These are phyloP conservation scores for Epinephelus coioides DNA, from an alignment of 2,797 vertebrate species.

Conservation along the genomic window DNA sequence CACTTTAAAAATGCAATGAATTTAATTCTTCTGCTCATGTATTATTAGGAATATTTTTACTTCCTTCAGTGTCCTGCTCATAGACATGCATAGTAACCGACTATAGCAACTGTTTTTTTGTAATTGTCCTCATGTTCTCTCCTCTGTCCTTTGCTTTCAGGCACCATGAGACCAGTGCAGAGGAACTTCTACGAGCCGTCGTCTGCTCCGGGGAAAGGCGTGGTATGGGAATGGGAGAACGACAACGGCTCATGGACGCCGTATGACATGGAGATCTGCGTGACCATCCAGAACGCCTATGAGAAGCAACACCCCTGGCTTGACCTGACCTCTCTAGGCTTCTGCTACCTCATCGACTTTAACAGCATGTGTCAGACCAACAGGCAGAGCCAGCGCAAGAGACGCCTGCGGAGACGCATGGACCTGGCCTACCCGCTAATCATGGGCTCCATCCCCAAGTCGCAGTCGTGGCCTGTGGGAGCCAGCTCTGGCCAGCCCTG, in stretches of 20 bases:
- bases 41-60: neutral
- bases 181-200: slow-evolving; percentile 97
- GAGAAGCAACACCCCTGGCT: slow-evolving; percentile 99
- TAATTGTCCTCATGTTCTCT: slow-evolving; percentile 30
- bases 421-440: slow-evolving; percentile 96
- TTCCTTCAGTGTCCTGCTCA: neutral
- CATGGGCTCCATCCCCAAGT: slow-evolving; percentile 97
- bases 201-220: slow-evolving; percentile 95
- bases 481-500: slow-evolving; percentile 92
- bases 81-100: neutral
- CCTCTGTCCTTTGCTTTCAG: slow-evolving; percentile 73
- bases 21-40: neutral
- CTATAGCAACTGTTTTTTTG: neutral
- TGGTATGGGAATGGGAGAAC: slow-evolving; percentile 98
- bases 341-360: slow-evolving; percentile 98
- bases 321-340: slow-evolving; percentile 96
- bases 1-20: neutral
- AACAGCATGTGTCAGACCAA: slow-evolving; percentile 98
- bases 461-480: slow-evolving; percentile 97
- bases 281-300: slow-evolving; percentile 98
- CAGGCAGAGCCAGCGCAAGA: slow-evolving; percentile 93
- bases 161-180: slow-evolving; percentile 95
- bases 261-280: slow-evolving; percentile 98
- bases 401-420: slow-evolving; percentile 94
- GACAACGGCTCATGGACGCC: slow-evolving; percentile 94